phyloP scores from a whole-genome alignment of 1,140 invertebrate species.

The Antheraea pernyi region DNA sequence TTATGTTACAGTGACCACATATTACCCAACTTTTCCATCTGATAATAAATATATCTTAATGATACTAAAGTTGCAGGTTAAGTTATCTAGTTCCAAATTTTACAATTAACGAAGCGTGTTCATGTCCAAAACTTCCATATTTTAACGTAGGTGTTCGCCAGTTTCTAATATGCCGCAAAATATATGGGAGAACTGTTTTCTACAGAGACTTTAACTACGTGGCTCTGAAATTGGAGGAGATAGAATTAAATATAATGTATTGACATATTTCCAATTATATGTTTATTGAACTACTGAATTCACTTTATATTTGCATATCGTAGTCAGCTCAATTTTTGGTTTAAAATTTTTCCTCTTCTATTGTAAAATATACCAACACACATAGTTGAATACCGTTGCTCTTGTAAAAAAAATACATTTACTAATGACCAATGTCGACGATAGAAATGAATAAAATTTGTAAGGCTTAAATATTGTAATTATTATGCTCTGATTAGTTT shows the following conservation, averaged over 20 bases:
- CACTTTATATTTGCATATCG: too few species aligned
- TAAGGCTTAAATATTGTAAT: too few species aligned
- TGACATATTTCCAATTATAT: too few species aligned
- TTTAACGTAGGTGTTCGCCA: slow-evolving; percentile 43
- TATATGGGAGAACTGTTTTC: slow-evolving; percentile 36
- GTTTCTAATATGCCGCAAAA: slow-evolving; percentile 41
- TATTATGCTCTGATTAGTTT: too few species aligned
- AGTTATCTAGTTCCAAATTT: slow-evolving; percentile 53
- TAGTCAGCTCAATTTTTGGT: too few species aligned
- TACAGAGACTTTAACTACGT: slow-evolving; percentile 32
- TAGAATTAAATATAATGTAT: neutral
- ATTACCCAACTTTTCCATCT: slow-evolving; percentile 44
- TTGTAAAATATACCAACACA: too few species aligned
- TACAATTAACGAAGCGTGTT: slow-evolving; percentile 47
- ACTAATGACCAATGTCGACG: too few species aligned
- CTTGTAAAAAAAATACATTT: too few species aligned
- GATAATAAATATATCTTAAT: slow-evolving; percentile 36
- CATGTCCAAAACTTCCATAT: slow-evolving; percentile 35
- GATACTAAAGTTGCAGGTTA: slow-evolving; percentile 40
- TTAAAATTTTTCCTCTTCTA: too few species aligned
- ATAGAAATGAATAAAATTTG: too few species aligned
- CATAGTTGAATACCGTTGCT: too few species aligned
- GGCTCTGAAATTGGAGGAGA: slow-evolving; percentile 13
- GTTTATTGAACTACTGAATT: too few species aligned
- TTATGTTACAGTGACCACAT: slow-evolving; percentile 35